A percentile compares a stretch with the other conserved stretches of the same genome.
Evolutionary conservation across 2,113 vertebrate genomes (phyloP).

Genomic region (Thryonomys swinderianus): DNA sequence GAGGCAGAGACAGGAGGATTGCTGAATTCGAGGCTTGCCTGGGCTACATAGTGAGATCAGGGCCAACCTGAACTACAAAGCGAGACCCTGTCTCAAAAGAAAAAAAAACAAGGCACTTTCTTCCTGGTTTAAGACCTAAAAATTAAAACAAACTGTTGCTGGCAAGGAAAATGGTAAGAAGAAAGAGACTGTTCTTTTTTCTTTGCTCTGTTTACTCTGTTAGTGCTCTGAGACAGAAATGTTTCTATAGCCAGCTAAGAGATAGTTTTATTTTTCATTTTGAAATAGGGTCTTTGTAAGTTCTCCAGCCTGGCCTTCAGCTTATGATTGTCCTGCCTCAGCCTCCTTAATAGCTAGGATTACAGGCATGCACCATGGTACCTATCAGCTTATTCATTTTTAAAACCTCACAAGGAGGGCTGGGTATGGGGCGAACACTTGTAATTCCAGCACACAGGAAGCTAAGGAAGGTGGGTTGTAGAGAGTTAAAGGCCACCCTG

Average conservation of each 20-base stretch:
- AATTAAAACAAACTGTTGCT: neutral
- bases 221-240: conserved; percentile 12
- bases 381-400: neutral
- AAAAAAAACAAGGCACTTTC: too few species aligned
- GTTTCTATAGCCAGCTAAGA: conserved; percentile 21
- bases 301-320: neutral
- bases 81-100: too few species aligned
- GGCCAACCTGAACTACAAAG: too few species aligned
- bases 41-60: too few species aligned
- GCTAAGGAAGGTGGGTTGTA: neutral
- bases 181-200: neutral
- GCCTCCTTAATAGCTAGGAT: neutral
- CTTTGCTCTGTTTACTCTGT: neutral
- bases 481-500: neutral
- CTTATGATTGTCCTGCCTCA: neutral
- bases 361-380: neutral
- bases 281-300: neutral
- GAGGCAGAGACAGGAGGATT: too few species aligned
- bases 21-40: too few species aligned
- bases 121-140: conserved; percentile 31
- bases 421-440: neutral
- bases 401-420: neutral
- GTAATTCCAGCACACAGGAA: neutral
- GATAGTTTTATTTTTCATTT: neutral
- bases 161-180: neutral